phyloP scores from a whole-genome alignment of 2,888 invertebrate species.

The Portevinia maculata region DNA sequence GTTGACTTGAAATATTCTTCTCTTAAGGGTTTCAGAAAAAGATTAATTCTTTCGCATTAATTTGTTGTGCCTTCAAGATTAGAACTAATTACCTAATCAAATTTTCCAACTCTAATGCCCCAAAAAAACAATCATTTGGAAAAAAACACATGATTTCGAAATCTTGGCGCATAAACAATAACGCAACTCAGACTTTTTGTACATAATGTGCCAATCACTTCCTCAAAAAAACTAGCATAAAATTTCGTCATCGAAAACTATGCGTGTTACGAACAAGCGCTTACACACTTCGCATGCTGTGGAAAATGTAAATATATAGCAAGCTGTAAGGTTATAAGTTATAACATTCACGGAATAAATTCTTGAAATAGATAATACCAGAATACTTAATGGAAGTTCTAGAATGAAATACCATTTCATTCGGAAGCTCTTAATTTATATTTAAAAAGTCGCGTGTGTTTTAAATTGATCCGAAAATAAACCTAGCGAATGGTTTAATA shows the following conservation, averaged over 20 bases:
- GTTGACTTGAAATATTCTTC: too few species aligned
- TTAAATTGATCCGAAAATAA: conserved; percentile 18
- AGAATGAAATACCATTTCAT: conserved; percentile 3
- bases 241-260: neutral
- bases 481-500: neutral
- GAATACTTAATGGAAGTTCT: conserved; percentile 17
- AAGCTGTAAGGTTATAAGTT: conserved; percentile 1
- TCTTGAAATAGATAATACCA: neutral
- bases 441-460: conserved; percentile 42
- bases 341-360: neutral
- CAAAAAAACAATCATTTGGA: neutral
- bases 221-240: neutral
- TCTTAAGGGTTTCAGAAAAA: too few species aligned
- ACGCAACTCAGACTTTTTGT: neutral
- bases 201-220: neutral
- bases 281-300: neutral
- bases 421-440: conserved; percentile 20
- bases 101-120: too few species aligned
- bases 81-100: too few species aligned
- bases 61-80: too few species aligned
- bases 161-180: neutral
- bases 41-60: too few species aligned
- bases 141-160: neutral
- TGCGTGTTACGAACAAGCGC: neutral
- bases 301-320: neutral